Conservation (phyloP, 2,797 vertebrate genomes). For the Pterois miles region DNA sequence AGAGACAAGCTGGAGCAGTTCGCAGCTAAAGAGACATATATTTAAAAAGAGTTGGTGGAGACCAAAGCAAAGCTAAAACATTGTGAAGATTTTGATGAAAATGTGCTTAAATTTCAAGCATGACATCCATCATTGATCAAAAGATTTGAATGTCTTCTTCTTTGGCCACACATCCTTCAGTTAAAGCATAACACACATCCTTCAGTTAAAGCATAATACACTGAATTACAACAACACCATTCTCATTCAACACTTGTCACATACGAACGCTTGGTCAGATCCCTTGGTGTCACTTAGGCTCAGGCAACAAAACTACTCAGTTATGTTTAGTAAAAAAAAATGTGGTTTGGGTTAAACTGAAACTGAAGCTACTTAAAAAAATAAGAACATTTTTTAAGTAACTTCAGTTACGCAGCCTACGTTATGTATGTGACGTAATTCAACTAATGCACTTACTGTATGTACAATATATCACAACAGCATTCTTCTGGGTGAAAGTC, state of each 20-base stretch:
- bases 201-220: not conserved
- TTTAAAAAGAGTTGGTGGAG: too few species aligned
- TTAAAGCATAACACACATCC: not conserved
- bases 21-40: too few species aligned
- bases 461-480: not conserved
- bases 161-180: not conserved
- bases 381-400: not conserved
- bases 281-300: not conserved
- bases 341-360: not conserved
- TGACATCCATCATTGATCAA: not conserved
- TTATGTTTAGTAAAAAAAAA: not conserved
- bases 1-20: not conserved
- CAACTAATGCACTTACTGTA: too few species aligned
- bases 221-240: not conserved
- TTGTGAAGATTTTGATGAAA: too few species aligned
- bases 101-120: too few species aligned
- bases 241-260: rapidly evolving
- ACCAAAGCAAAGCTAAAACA: too few species aligned
- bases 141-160: not conserved
- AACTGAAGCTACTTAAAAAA: too few species aligned
- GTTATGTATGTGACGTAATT: not conserved
- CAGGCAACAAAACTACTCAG: not conserved
- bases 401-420: not conserved
- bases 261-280: not conserved
- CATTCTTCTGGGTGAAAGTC: not conserved